Conservation (phyloP, 2,888 invertebrate genomes). For the Torymus tubicola region DNA sequence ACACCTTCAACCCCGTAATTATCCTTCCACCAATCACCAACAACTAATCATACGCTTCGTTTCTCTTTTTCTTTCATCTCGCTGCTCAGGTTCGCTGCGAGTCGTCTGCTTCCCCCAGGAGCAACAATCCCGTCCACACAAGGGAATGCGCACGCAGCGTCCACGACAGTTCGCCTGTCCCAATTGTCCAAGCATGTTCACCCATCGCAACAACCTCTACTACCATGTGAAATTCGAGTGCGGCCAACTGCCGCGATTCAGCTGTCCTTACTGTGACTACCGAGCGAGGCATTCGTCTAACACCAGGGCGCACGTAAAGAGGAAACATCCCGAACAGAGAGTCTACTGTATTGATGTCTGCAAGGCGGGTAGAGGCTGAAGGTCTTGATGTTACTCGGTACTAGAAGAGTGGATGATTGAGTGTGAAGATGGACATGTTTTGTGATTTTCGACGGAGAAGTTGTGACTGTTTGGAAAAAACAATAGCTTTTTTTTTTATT, state of each 20-base stretch:
- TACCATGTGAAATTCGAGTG: slow-evolving; percentile 74
- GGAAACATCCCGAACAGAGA: slow-evolving; percentile 63
- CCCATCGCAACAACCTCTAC: slow-evolving; percentile 68
- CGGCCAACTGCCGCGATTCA: slow-evolving; percentile 73
- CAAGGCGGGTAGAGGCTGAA: slow-evolving; percentile 51
- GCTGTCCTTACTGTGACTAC: slow-evolving; percentile 73
- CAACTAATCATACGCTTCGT: slow-evolving; percentile 28
- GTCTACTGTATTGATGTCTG: slow-evolving; percentile 67
- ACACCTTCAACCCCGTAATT: no score
- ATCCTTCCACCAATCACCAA: no score
- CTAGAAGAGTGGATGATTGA: no score
- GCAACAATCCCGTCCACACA: slow-evolving; percentile 2
- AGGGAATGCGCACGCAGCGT: slow-evolving; percentile 13
- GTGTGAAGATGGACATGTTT: no score
- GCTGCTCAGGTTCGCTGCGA: slow-evolving; percentile 24
- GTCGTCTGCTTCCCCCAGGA: slow-evolving; percentile 12
- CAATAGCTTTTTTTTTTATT: neutral
- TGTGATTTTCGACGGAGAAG: no score
- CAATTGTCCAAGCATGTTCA: slow-evolving; percentile 69
- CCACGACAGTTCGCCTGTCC: slow-evolving; percentile 65
- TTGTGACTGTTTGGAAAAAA: neutral
- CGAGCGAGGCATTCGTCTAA: slow-evolving; percentile 68
- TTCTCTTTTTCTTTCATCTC: slow-evolving; percentile 34
- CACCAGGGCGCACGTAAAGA: slow-evolving; percentile 68
- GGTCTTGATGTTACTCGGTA: no score